A percentile compares a stretch with the other conserved stretches of the same genome.
Conservation (phyloP, 2,797 vertebrate genomes). For the Manis javanica region DNA sequence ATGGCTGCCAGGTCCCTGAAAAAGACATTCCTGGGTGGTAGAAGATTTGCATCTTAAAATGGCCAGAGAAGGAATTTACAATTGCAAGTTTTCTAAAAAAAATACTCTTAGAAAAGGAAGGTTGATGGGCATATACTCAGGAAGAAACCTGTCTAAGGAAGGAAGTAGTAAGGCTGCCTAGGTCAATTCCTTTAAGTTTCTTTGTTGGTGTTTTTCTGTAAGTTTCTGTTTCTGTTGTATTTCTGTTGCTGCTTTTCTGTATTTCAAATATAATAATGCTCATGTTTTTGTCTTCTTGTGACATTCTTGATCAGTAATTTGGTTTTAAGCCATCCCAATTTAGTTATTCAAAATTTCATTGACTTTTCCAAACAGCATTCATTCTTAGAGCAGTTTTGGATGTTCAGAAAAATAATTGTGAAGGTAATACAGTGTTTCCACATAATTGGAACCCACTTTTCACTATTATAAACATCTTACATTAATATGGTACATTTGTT, state of each 20-base stretch:
- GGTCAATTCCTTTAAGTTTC: background rate
- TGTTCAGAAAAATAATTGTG: background rate
- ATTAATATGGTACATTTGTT: background rate
- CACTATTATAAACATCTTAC: background rate
- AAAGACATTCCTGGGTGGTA: background rate
- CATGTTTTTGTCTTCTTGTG: background rate
- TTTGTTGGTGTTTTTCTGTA: background rate
- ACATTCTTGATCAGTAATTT: background rate
- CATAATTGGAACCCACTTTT: background rate
- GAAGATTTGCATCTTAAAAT: background rate
- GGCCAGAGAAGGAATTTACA: background rate
- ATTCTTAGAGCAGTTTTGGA: background rate
- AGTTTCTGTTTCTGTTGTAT: background rate
- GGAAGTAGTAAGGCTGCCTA: background rate
- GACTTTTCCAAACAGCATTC: background rate
- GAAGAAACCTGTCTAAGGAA: background rate
- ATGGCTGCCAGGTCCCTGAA: accelerated
- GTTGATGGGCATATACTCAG: background rate
- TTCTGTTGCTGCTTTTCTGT: background rate
- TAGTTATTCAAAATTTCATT: background rate
- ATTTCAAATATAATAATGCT: background rate
- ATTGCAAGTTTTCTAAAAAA: background rate
- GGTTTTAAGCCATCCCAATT: background rate
- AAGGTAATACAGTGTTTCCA: background rate
- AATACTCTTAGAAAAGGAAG: background rate